Evolutionary conservation across 53 echinoderm and acorn worm species (phyloP), one percentile per base, ranked within the genome.

Genomic region (Paelopatides confundens): DNA sequence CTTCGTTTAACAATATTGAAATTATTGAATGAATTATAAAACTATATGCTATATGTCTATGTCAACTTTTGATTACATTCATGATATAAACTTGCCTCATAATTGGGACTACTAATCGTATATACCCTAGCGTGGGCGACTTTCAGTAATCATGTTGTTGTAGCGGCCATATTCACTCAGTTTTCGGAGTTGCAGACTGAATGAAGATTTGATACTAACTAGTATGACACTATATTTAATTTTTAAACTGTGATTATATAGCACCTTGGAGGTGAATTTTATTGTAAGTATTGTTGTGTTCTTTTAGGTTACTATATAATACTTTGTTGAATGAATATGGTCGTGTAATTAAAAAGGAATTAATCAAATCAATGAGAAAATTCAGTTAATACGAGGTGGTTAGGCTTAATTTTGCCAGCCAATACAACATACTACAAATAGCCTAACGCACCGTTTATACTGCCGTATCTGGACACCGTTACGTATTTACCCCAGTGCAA

Each of bases 131-230:
- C 74, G 74, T 74, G 74, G 74, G 74, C 74, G 74, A 74, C 40
- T 46, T 74, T 74, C 40, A 12, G 43, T 74, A 74, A 46, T 35
- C 74, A 74, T 74, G 74, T 74, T 74, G 74, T 74, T 74, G 74
- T 40, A 74, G 74, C 74, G 74, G 74, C 74, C 74, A 74, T 74
- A 46, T 74, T 74, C 70, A 70, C 33, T 70, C 39, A 36, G 37
- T 46, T 13, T 12, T 13, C 39, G 28, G 40, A 39, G 40, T 21
- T 74, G 10, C 74, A 46, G 17, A 39, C 40, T 23, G 71, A 21
- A 35, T 4, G 11, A 2, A 74, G 37, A 26, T 1, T 27, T 37
- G 39, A n/a, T 21, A 17, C n/a, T 68, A 4, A 18, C 18, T 31
- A 68, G 31, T 11, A 29, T 17, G 3, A 35, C 31, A 27, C 31